Evolutionary conservation across 2,797 vertebrate genomes (phyloP), one percentile per base, ranked within the genome.

Genomic region (Iguana delicatissima): DNA sequence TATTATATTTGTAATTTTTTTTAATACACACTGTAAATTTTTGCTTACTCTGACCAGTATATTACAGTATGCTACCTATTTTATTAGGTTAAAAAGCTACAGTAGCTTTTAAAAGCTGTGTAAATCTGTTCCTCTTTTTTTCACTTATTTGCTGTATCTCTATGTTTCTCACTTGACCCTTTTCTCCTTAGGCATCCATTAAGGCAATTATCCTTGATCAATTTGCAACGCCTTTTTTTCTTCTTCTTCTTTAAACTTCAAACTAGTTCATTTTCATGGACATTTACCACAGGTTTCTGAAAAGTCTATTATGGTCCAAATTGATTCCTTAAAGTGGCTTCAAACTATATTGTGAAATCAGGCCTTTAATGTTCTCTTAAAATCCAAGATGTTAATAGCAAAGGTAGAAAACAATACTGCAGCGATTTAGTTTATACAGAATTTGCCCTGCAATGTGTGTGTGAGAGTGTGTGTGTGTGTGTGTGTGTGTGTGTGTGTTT

Each of bases 301-400:
- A 89, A 14, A 85, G 38, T 82, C 82, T 88, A 1, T 91, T 89
- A 55, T 0, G 0, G n/a, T 81, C 93, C 9, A 22, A 77, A 18
- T 83, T 92, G 9, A 73, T 93, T 90, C 29, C 85, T 92, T 57
- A 88, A 55, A 86, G 6, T 4, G 85, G 87, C 80, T 87, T 89
- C 24, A 76, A 69, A 91, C 35, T 82, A 18, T 72, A 26, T 80
- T n/a, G 0, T 0, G 0, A 69, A 59, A 88, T 88, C 0, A 32
- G 4, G 1, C 84, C 46, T 92, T 85, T 92, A 79, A 93, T 83
- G 38, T 3, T 80, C 6, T 84, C 2, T 16, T 92, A 74, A 85
- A 91, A 92, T 8, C 0, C 55, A 90, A 87, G 24, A 67, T 7
- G 2, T 32, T 86, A 92, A 77, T 29, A 9, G n/a, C 0, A 90